phyloP scores from a whole-genome alignment of 2,888 invertebrate genomes.

The Xanthorhoe spadicearia region DNA sequence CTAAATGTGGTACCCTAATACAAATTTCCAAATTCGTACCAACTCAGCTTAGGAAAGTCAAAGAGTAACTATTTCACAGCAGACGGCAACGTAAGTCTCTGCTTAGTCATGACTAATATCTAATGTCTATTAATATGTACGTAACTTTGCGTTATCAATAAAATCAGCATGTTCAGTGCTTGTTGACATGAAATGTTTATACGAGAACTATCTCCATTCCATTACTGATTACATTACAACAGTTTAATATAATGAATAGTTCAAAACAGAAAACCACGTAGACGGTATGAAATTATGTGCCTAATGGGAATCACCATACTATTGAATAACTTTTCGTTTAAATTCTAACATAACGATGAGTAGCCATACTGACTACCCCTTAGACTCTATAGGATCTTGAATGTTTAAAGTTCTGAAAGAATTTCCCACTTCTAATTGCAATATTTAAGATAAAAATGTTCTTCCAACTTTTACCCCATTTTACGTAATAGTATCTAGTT shows the following conservation, averaged over 20 bases:
- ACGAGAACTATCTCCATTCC: conserved; percentile 16
- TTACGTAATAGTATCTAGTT: neutral
- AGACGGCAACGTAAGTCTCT: conserved; percentile 14
- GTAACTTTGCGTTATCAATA: conserved; percentile 73
- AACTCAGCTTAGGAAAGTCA: conserved; percentile 4
- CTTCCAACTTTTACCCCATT: neutral
- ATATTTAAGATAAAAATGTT: neutral
- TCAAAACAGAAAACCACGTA: neutral
- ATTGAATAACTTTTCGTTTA: too few relatives aligned
- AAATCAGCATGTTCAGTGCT: conserved; percentile 62
- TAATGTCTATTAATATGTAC: conserved; percentile 60
- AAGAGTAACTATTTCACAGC: conserved; percentile 14
- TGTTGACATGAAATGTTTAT: conserved; percentile 20
- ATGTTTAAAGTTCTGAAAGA: too few relatives aligned
- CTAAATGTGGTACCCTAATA: too few relatives aligned
- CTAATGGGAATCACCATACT: too few relatives aligned
- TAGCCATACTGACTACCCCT: too few relatives aligned
- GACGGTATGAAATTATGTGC: neutral
- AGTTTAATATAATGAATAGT: conserved; percentile 1
- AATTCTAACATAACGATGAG: too few relatives aligned
- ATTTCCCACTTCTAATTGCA: too few relatives aligned
- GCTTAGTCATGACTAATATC: conserved; percentile 17
- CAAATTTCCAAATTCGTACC: neutral
- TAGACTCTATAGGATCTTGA: too few relatives aligned
- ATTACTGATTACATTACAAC: conserved; percentile 8